phyloP scores from a whole-genome alignment of 30 jellyfish, hydroid and myxozoan species.

The Pelagia noctiluca region DNA sequence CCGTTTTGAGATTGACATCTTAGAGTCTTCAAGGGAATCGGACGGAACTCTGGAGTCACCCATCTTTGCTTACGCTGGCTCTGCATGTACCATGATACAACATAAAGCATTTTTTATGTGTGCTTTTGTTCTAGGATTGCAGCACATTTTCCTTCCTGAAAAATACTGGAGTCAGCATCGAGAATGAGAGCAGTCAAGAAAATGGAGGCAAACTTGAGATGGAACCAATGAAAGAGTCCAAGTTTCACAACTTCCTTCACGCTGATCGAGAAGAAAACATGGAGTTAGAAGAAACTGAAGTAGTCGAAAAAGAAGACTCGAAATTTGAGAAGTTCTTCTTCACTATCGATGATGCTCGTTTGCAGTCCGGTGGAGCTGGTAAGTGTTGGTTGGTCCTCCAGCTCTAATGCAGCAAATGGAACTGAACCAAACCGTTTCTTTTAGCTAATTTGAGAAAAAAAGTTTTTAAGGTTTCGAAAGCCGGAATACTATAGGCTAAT shows the following conservation, averaged over 20 bases:
- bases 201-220: neutral
- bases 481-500: too few species aligned
- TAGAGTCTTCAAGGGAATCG: too few species aligned
- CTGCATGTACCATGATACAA: too few species aligned
- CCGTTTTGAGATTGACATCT: too few species aligned
- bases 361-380: slow-evolving; percentile 36
- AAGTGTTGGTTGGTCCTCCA: neutral
- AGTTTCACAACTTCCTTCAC: neutral
- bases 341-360: slow-evolving; percentile 60
- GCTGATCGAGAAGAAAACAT: neutral
- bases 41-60: too few species aligned
- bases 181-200: too few species aligned
- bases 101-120: too few species aligned
- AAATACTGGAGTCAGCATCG: neutral
- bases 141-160: slow-evolving; percentile 1
- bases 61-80: too few species aligned
- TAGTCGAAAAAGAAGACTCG: neutral
- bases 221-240: neutral
- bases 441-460: neutral
- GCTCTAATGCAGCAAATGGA: neutral
- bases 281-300: neutral
- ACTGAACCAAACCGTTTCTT: neutral
- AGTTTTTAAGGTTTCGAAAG: too few species aligned
- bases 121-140: neutral
- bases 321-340: slow-evolving; percentile 36